These are phyloP conservation scores for Danaus chrysippus DNA, from an alignment of 2,888 invertebrate species.

Conservation along the genomic window DNA sequence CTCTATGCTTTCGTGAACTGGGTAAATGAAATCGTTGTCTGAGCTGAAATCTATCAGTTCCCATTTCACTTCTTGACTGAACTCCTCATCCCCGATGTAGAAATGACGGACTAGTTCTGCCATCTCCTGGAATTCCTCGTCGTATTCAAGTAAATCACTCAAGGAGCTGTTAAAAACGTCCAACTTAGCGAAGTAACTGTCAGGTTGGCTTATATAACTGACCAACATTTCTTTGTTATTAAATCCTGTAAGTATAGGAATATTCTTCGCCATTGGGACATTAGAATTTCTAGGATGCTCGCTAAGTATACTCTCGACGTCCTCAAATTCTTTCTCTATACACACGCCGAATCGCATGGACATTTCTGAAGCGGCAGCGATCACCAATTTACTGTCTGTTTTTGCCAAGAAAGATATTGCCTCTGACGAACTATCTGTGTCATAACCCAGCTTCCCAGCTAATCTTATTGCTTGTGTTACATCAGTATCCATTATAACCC, in stretches of 20 bases:
- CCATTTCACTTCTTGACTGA: slow-evolving; percentile 32
- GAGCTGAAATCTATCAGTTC: slow-evolving; percentile 43
- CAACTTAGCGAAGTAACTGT: slow-evolving; percentile 29
- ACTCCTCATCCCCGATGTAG: slow-evolving; percentile 49
- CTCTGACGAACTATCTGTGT: slow-evolving; percentile 37
- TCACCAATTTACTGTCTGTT: slow-evolving; percentile 39
- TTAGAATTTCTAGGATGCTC: slow-evolving; percentile 41
- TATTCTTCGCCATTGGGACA: slow-evolving; percentile 41
- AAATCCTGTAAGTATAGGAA: slow-evolving; percentile 52
- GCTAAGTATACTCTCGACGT: slow-evolving; percentile 36
- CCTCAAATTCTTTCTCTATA: slow-evolving; percentile 41
- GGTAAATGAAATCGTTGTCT: slow-evolving; percentile 43
- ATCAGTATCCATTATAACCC: slow-evolving; percentile 37
- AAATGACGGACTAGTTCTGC: slow-evolving; percentile 42
- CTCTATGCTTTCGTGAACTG: slow-evolving; percentile 39
- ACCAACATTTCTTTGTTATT: slow-evolving; percentile 45
- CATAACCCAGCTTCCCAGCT: slow-evolving; percentile 43
- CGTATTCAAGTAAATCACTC: slow-evolving; percentile 37
- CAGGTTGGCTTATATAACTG: slow-evolving; percentile 24
- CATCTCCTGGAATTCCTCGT: slow-evolving; percentile 33
- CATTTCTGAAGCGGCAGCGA: slow-evolving; percentile 40
- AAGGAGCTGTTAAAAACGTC: slow-evolving; percentile 31
- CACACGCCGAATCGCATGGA: slow-evolving; percentile 40
- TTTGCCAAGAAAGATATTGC: slow-evolving; percentile 47
- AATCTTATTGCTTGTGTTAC: slow-evolving; percentile 39